A percentile compares a stretch with the other conserved stretches of the same genome.
Evolutionary conservation across 2,113 vertebrate genomes (phyloP).

Genomic region (Peucedramus taeniatus): DNA sequence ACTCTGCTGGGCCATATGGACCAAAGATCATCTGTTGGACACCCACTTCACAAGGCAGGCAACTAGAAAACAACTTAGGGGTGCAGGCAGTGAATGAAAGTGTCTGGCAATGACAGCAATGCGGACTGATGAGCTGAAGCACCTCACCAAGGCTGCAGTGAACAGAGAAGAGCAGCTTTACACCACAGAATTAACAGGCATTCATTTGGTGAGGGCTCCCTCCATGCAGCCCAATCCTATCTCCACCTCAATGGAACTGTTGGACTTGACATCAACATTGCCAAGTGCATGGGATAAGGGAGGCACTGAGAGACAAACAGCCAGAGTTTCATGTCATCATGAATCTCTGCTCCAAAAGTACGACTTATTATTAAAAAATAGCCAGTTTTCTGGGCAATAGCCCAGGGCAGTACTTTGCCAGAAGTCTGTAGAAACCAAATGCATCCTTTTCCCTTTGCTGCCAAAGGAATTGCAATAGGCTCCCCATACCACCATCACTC

Average conservation of each 20-base stretch:
- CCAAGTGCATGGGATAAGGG: accelerated
- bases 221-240: accelerated
- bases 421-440: not conserved
- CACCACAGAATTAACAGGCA: not conserved
- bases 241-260: accelerated
- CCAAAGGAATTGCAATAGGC: not conserved
- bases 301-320: not conserved
- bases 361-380: not conserved
- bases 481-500: not conserved
- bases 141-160: accelerated
- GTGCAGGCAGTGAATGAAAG: not conserved
- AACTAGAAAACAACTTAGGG: not conserved
- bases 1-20: not conserved
- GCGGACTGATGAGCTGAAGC: not conserved
- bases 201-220: not conserved
- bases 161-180: not conserved
- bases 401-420: not conserved
- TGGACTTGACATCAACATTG: not conserved
- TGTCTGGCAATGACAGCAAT: not conserved
- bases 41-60: not conserved
- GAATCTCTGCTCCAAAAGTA: not conserved
- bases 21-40: not conserved
- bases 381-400: not conserved
- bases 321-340: not conserved
- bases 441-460: not conserved